A percentile compares a stretch with the other conserved stretches of the same genome.
Evolutionary conservation across 2,797 vertebrate genomes (phyloP).

Genomic region (Thunnus albacares): DNA sequence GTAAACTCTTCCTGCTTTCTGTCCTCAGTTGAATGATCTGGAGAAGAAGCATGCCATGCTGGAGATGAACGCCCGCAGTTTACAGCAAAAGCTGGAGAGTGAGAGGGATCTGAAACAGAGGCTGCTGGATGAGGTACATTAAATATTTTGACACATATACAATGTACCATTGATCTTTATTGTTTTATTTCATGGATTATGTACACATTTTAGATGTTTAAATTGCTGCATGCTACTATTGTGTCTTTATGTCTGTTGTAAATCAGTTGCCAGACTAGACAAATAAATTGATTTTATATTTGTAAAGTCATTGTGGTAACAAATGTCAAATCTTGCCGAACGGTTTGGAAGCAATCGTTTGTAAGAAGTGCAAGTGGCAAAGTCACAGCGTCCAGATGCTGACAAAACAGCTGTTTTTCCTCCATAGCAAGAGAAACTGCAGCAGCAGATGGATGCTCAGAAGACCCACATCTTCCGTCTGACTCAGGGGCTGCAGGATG

Average conservation of each 20-base stretch:
- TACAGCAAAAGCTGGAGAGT: slow-evolving; percentile 97
- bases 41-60: slow-evolving; percentile 99
- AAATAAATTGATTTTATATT: background rate
- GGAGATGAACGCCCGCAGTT: slow-evolving; percentile 96
- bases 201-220: background rate
- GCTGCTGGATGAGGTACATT: slow-evolving; percentile 94
- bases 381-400: slow-evolving; percentile 9
- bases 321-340: slow-evolving; percentile 29
- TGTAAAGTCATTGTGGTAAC: background rate
- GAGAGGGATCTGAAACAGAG: slow-evolving; percentile 97
- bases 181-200: background rate
- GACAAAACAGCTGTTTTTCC: slow-evolving; percentile 26
- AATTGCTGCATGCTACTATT: background rate
- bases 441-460: slow-evolving; percentile 99
- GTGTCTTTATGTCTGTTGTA: background rate
- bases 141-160: background rate
- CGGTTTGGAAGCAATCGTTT: background rate
- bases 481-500: slow-evolving; percentile 97
- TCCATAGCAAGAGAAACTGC: slow-evolving; percentile 95
- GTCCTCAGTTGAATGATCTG: slow-evolving; percentile 91
- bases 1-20: slow-evolving; percentile 21
- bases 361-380: slow-evolving; percentile 14
- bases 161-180: background rate
- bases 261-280: background rate
- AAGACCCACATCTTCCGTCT: slow-evolving; percentile 98